Evolutionary conservation across 2,888 invertebrate genomes (phyloP).

Genomic region (Abrostola triplasia): DNA sequence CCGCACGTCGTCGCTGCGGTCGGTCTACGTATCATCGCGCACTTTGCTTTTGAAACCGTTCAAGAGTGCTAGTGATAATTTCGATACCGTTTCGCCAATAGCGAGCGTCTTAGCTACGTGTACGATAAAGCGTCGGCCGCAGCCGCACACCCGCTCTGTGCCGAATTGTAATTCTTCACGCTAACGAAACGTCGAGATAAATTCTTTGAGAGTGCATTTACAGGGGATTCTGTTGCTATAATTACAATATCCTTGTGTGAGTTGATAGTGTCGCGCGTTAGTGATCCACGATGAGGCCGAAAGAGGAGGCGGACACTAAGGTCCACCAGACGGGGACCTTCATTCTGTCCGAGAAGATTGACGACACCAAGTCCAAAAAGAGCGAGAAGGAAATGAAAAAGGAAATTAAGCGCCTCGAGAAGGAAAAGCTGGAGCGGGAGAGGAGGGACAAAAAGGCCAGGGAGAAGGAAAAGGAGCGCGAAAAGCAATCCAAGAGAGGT

Average conservation of each 20-base stretch:
- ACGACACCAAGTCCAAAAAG: conserved; percentile 84
- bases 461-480: conserved; percentile 85
- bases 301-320: conserved; percentile 79
- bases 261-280: conserved; percentile 50
- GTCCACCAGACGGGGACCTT: conserved; percentile 86
- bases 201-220: conserved; percentile 72
- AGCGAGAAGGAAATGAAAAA: conserved; percentile 86
- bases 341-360: conserved; percentile 88
- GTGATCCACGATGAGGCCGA: conserved; percentile 79
- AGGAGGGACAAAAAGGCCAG: conserved; percentile 85
- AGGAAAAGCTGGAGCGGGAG: conserved; percentile 84
- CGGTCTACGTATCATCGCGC: conserved; percentile 65
- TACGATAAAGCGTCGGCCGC: conserved; percentile 69
- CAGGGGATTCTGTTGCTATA: conserved; percentile 70
- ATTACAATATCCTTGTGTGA: conserved; percentile 72
- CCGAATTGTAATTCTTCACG: conserved; percentile 73
- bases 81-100: conserved; percentile 78
- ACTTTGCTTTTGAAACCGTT: conserved; percentile 69
- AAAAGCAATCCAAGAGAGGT: conserved; percentile 84
- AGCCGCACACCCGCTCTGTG: conserved; percentile 66
- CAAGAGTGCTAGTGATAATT: conserved; percentile 81
- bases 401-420: conserved; percentile 85
- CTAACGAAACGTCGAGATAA: conserved; percentile 69
- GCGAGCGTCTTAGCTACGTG: conserved; percentile 68
- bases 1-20: conserved; percentile 51